Base-by-base conservation (phyloP, 2,113 vertebrate species). In the Anhinga rufa region DNA sequence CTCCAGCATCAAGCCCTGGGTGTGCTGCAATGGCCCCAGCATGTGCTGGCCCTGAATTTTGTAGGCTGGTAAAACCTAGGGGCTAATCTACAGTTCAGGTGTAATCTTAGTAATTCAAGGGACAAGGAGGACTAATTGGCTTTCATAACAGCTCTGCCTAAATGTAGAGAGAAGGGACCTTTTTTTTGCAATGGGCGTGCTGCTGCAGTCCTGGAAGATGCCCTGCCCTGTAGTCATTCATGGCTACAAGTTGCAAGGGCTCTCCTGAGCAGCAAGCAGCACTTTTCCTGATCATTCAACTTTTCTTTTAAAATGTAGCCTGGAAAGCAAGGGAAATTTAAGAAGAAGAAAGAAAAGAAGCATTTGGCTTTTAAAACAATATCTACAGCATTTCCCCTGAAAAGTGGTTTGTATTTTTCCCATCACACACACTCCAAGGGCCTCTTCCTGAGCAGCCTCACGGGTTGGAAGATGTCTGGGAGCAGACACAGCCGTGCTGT, bases 141-240 rank as follows among this genome's bases (percentile, higher is more conserved):
- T 83, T 69, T 78, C 7, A 2, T 21, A 42, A 40, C 40, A 34
- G 21, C 46, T 65, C 46, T 79, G 40, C 21, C 74, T 32, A 40
- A 36, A 24, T 10, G 26, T 3, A 9, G 38, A 48, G 52, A 65
- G 40, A n/a, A 49, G 32, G 15, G 17, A 55, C 9, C 13, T 55
- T 10, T 17, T 17, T 40, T 7, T 22, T 46, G 49, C 32, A 18
- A 4, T 2, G 28, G n/a, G 26, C 2, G 2, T 26, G 40, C 31
- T 72, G 52, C 58, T 62, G 61, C 25, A 7, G 34, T 9, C 44
- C 65, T 44, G n/a, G 52, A 26, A 66, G 20, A 31, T 48, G 65
- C 18, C 25, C 21, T 54, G 21, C 0, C 1, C 1, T 7, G 20
- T 12, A 5, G 6, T 22, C 2, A 0, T 36, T 25, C 42, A 4